Base-by-base conservation (phyloP, 2,797 vertebrate species). In the Hephaestus fuliginosus region DNA sequence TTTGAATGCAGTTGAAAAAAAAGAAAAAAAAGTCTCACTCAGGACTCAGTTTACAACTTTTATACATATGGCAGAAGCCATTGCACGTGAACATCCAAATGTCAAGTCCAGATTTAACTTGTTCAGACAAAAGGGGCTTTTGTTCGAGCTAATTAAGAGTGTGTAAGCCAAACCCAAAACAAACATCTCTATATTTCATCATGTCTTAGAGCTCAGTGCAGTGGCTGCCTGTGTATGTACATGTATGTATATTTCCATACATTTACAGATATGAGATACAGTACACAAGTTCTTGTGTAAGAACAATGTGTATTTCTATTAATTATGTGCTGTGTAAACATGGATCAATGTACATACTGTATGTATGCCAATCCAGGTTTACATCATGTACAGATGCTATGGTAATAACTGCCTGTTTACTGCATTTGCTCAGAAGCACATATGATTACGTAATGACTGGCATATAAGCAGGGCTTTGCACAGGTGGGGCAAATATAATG, bases 401-500 rank as follows among this genome's bases (percentile, higher is more conserved):
- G 3, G 53, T 44, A 56, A 70, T 60, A 77, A 64, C 15, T 78
- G 70, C 74, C 63, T 49, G 10, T 58, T 83, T 62, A 65, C 51
- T 73, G 62, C 67, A 70, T 49, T 33, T 36, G 62, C 4, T 7
- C 43, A 76, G 39, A 66, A 68, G 61, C 55, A 28, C 20, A 44
- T 6, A 44, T 0, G 10, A 39, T 74, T 65, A 46, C 15, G 58
- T 74, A 78, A 86, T 71, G 22, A 75, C 58, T 78, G 76, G 58
- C 64, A 68, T 20, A 44, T 28, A 66, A 58, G 56, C 66, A 51
- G 52, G 18, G 57, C 25, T 82, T 58, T 68, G 79, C 66, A 70
- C 81, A 81, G 88, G 84, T 82, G 89, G 83, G 63, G 70, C 46
- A 80, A 82, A 86, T 74, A 79, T 81, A 85, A 87, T 44, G 48